Percentiles rank a stretch among this genome's conserved stretches.
phyloP scores from a whole-genome alignment of 2,888 invertebrate genomes.

The Malachius bipustulatus region DNA sequence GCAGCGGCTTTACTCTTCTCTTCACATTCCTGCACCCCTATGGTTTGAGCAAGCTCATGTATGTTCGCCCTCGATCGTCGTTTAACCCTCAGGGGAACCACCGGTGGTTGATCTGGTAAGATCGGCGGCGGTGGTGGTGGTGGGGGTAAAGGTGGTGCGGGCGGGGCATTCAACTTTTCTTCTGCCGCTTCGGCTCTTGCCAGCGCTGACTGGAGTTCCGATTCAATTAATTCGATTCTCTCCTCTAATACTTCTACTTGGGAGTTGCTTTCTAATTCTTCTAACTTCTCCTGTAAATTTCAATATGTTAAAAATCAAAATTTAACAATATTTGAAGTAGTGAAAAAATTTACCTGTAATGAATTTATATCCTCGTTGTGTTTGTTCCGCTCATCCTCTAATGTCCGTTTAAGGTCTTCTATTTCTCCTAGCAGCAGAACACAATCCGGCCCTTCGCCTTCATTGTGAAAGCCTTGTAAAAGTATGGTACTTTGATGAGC shows the following conservation, averaged over 20 bases:
- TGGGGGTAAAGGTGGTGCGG: constrained; percentile 35
- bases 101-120: constrained; percentile 38
- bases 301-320: too few species aligned
- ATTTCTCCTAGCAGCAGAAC: constrained; percentile 48
- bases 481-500: constrained; percentile 54
- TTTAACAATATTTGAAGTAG: too few species aligned
- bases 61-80: constrained; percentile 32
- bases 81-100: constrained; percentile 42
- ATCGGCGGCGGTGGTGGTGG: constrained; percentile 21
- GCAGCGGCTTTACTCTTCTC: constrained; percentile 30
- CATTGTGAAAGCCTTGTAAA: constrained; percentile 46
- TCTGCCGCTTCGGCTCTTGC: constrained; percentile 50
- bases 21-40: constrained; percentile 21
- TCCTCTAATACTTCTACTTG: constrained; percentile 58
- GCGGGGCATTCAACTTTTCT: constrained; percentile 39
- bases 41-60: constrained; percentile 25
- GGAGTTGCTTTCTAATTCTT: constrained; percentile 53
- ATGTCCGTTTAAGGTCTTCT: constrained; percentile 46
- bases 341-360: constrained; percentile 48
- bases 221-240: constrained; percentile 51
- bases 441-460: constrained; percentile 44
- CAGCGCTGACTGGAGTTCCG: constrained; percentile 50
- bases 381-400: constrained; percentile 48
- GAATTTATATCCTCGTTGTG: constrained; percentile 46
- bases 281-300: constrained; percentile 45